Evolutionary conservation across 2,797 vertebrate species (phyloP).

Genomic region (Semaprochilodus insignis): DNA sequence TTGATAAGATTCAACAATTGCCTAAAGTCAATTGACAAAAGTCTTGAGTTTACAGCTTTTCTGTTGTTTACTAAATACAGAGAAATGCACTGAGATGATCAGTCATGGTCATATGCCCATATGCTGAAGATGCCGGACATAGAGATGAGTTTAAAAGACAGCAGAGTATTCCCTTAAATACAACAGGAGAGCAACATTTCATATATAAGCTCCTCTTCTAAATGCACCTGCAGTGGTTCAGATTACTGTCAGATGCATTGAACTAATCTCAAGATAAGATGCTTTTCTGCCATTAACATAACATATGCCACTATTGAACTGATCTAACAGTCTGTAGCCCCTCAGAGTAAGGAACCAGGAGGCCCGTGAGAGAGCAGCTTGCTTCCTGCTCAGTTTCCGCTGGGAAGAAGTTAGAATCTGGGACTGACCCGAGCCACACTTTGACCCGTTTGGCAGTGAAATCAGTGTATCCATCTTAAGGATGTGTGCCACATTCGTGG

Average conservation of each 20-base stretch:
- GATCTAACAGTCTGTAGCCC: not conserved
- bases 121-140: too few species aligned
- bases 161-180: not conserved
- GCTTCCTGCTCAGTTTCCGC: slow-evolving; percentile 45
- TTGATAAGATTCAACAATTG: too few species aligned
- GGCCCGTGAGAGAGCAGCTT: slow-evolving; percentile 30
- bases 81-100: too few species aligned
- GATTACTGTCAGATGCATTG: not conserved
- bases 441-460: slow-evolving; percentile 73
- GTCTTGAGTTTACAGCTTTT: too few species aligned
- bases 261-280: slow-evolving; percentile 28
- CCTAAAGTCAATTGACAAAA: too few species aligned
- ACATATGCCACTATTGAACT: slow-evolving; percentile 12
- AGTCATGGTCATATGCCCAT: too few species aligned
- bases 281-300: slow-evolving; percentile 25
- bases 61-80: too few species aligned
- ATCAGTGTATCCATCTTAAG: slow-evolving; percentile 72
- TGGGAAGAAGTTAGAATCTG: slow-evolving; percentile 69
- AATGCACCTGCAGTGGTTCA: not conserved
- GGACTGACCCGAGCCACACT: slow-evolving; percentile 75
- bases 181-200: not conserved
- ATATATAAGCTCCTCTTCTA: not conserved
- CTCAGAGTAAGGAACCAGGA: slow-evolving; percentile 3
- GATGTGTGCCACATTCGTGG: slow-evolving; percentile 68
- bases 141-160: not conserved